These are phyloP conservation scores for Sebastes itinus DNA, from an alignment of 2,797 vertebrate genomes.

Conservation along the genomic window DNA sequence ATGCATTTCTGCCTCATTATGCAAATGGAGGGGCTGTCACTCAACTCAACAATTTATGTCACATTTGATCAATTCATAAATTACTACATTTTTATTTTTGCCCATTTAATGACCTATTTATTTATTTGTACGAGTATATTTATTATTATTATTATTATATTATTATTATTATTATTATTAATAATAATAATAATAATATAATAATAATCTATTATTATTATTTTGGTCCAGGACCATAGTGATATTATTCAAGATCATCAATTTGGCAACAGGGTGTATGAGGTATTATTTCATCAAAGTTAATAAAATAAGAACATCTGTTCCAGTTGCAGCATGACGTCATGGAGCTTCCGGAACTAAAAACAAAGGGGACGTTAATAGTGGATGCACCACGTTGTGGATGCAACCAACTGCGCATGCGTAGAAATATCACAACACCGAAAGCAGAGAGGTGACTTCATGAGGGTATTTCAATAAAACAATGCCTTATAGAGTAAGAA, in stretches of 20 bases:
- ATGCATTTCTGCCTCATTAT: too few relatives aligned
- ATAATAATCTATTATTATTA: too few relatives aligned
- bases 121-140: too few relatives aligned
- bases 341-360: conserved; percentile 10
- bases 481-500: conserved; percentile 31
- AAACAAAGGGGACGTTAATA: conserved; percentile 3
- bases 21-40: too few relatives aligned
- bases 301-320: background rate
- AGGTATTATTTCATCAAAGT: background rate
- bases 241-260: background rate
- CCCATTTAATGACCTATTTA: too few relatives aligned
- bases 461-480: conserved; percentile 8
- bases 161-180: too few relatives aligned
- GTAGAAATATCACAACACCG: conserved; percentile 31
- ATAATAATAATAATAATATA: too few relatives aligned
- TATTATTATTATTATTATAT: too few relatives aligned
- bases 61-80: too few relatives aligned
- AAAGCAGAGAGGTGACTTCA: background rate
- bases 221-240: background rate
- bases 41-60: too few relatives aligned
- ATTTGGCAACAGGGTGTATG: background rate
- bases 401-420: conserved; percentile 45
- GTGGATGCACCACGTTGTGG: background rate
- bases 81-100: too few relatives aligned
- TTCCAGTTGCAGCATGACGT: background rate